Conservation (phyloP, 2,113 vertebrate species). For the Leucoraja erinaceus region DNA sequence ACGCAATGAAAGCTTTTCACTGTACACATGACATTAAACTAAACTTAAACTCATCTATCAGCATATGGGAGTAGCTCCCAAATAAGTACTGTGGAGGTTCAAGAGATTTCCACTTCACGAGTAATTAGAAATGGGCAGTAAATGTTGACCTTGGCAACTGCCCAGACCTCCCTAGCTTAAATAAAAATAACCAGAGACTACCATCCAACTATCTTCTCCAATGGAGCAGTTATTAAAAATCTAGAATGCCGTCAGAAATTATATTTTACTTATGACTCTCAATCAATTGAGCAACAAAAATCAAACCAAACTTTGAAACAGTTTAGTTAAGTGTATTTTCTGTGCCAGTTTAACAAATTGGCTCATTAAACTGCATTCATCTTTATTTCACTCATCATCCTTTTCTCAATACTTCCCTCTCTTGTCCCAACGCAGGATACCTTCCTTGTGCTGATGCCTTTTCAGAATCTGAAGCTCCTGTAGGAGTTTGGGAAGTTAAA, state of each 20-base stretch:
- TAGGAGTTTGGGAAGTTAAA: neutral
- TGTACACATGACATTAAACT: too few relatives aligned
- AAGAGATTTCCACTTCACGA: too few relatives aligned
- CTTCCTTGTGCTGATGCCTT: neutral
- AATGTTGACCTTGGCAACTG: too few relatives aligned
- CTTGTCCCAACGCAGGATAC: neutral
- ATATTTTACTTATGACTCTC: neutral
- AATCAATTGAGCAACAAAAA: neutral
- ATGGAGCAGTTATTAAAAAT: neutral
- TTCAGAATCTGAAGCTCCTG: neutral
- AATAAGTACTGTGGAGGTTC: too few relatives aligned
- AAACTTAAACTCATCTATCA: too few relatives aligned
- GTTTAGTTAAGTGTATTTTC: neutral
- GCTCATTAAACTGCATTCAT: neutral
- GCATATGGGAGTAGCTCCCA: too few relatives aligned
- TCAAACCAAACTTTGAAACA: neutral
- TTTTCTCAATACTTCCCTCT: neutral
- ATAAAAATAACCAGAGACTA: neutral
- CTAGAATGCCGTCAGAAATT: neutral
- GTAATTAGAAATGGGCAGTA: too few relatives aligned
- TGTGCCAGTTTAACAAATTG: neutral
- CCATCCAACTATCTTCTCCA: neutral
- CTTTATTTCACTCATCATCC: neutral
- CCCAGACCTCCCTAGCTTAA: too few relatives aligned
- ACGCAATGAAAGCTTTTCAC: too few relatives aligned